Percentiles rank a stretch among this genome's conserved stretches.
Evolutionary conservation across 2,888 invertebrate genomes (phyloP).

Genomic region (Himalopsyche japonica): DNA sequence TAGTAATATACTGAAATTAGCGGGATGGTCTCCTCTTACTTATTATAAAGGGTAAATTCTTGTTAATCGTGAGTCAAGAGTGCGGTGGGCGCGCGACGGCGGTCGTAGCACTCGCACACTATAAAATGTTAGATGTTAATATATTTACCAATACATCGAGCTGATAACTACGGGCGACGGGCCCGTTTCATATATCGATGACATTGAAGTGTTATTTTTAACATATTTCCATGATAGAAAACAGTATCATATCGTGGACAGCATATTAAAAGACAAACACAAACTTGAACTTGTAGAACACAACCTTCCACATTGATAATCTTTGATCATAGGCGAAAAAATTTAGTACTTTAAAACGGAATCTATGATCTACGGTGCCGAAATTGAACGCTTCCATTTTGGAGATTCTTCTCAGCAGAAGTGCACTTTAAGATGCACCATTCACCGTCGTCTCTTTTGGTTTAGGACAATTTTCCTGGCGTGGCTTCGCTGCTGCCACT

Average conservation of each 20-base stretch:
- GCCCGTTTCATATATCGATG: slow-evolving; percentile 7
- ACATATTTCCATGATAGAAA: slow-evolving; percentile 16
- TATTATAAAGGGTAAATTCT: slow-evolving; percentile 10
- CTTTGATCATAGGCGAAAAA: slow-evolving; percentile 35
- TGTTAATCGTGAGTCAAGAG: slow-evolving; percentile 11
- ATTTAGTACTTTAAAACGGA: slow-evolving; percentile 36
- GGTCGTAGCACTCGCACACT: not conserved
- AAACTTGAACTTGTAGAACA: slow-evolving; percentile 36
- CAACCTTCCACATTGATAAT: slow-evolving; percentile 33
- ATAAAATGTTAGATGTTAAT: slow-evolving; percentile 25
- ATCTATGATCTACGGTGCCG: slow-evolving; percentile 38
- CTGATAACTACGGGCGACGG: not conserved
- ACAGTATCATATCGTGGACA: slow-evolving; percentile 27
- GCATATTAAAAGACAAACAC: slow-evolving; percentile 35
- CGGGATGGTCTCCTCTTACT: not conserved
- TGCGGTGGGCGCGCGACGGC: not conserved
- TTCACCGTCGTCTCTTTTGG: slow-evolving; percentile 40
- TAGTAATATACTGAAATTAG: slow-evolving; percentile 20
- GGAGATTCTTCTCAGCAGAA: slow-evolving; percentile 14
- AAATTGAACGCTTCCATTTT: slow-evolving; percentile 26
- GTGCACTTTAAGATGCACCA: slow-evolving; percentile 35
- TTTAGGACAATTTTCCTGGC: slow-evolving; percentile 34
- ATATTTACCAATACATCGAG: slow-evolving; percentile 16
- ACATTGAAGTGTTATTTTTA: slow-evolving; percentile 24
- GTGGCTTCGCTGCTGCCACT: slow-evolving; percentile 21